phyloP scores from a whole-genome alignment of 2,113 vertebrate genomes.

The Oreocharis arfaki region DNA sequence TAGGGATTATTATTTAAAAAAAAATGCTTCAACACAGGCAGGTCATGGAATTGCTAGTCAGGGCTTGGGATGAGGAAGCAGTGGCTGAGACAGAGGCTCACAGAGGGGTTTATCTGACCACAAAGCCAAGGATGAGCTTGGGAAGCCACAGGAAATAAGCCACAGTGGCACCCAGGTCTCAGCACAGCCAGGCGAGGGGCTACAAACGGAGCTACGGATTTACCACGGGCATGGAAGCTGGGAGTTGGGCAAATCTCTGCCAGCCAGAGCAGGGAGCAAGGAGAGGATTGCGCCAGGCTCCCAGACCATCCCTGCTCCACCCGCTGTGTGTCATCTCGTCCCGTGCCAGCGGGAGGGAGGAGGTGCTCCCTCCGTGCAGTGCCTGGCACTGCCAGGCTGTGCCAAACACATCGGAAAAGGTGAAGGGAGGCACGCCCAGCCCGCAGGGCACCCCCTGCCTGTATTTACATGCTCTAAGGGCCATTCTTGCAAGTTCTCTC shows the following conservation, averaged over 20 bases:
- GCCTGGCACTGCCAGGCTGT: neutral
- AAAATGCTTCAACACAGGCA: neutral
- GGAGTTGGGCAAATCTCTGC: neutral
- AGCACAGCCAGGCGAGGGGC: neutral
- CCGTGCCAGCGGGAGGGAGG: neutral
- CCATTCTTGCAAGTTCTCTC: neutral
- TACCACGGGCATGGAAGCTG: neutral
- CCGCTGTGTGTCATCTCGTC: neutral
- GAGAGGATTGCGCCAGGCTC: neutral
- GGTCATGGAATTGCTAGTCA: too few species aligned
- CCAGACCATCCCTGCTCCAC: neutral
- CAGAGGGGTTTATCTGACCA: accelerated
- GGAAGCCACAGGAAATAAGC: accelerated
- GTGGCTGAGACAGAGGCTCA: neutral
- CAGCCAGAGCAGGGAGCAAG: neutral
- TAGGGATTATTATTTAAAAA: neutral
- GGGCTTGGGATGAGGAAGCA: neutral
- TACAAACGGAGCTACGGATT: accelerated
- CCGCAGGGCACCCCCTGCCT: neutral
- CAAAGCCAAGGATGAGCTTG: neutral
- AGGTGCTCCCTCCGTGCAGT: neutral
- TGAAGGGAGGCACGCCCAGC: neutral
- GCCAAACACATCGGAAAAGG: neutral
- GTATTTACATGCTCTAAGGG: neutral
- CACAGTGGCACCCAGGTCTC: neutral